Evolutionary conservation across 2,888 invertebrate genomes (phyloP).

Genomic region (Achlya flavicornis): DNA sequence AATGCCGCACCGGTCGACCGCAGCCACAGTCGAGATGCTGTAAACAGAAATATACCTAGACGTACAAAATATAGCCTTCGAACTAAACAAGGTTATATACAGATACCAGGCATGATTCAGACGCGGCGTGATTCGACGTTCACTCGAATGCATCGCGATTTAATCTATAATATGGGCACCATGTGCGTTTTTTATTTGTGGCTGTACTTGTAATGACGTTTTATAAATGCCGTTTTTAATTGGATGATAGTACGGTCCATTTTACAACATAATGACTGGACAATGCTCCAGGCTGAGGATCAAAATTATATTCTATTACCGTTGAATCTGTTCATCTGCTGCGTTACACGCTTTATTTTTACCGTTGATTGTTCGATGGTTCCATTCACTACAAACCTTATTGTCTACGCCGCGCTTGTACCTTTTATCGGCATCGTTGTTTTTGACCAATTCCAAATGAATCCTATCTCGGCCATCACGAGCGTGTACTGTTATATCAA

Average conservation of each 20-base stretch:
- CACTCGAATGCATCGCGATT: constrained; percentile 52
- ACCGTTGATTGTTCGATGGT: constrained; percentile 61
- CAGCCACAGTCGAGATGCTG: constrained; percentile 57
- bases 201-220: constrained; percentile 23
- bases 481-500: constrained; percentile 66
- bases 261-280: constrained; percentile 36
- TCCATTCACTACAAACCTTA: constrained; percentile 51
- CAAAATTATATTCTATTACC: constrained; percentile 39
- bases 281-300: constrained; percentile 34
- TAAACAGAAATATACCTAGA: constrained; percentile 56
- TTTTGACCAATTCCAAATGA: constrained; percentile 61
- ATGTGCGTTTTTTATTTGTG: constrained; percentile 41
- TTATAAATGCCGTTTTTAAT: constrained; percentile 43
- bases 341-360: constrained; percentile 55
- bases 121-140: constrained; percentile 50
- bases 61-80: constrained; percentile 55
- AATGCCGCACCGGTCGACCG: constrained; percentile 48
- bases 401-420: constrained; percentile 53
- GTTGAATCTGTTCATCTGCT: constrained; percentile 44
- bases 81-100: constrained; percentile 60
- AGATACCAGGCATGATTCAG: constrained; percentile 48
- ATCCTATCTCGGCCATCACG: constrained; percentile 64
- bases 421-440: constrained; percentile 55
- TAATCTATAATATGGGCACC: constrained; percentile 45
- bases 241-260: constrained; percentile 32